Percentiles rank a stretch among this genome's conserved stretches.
These are phyloP conservation scores for Megaceryle torquata DNA, from an alignment of 2,113 vertebrate genomes.

Conservation along the genomic window DNA sequence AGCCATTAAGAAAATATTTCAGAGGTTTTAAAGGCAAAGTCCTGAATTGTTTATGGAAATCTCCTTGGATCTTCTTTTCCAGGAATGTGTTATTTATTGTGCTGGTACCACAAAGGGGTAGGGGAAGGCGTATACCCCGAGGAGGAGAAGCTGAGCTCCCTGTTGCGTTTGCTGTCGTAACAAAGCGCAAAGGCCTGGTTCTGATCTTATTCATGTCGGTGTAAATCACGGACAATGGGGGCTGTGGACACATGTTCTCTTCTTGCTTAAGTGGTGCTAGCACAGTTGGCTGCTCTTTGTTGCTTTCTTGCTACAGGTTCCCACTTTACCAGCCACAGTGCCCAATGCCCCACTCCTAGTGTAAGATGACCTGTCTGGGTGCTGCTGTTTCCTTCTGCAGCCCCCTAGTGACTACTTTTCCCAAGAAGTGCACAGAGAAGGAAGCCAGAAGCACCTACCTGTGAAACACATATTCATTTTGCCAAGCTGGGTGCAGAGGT, in stretches of 20 bases:
- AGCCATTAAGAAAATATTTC: constrained; percentile 33
- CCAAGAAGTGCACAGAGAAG: not conserved
- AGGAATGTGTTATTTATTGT: constrained; percentile 47
- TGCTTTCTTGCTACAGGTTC: not conserved
- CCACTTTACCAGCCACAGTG: not conserved
- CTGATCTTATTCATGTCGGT: not conserved
- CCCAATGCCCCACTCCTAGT: not conserved
- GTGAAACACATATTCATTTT: not conserved
- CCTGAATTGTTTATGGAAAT: constrained; percentile 42
- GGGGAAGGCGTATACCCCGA: not conserved
- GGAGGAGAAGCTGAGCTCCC: constrained; percentile 14
- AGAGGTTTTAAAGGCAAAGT: constrained; percentile 49
- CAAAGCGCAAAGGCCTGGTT: not conserved
- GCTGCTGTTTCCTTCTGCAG: not conserved
- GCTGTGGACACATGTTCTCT: not conserved
- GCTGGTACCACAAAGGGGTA: constrained; percentile 13
- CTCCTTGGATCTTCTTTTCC: constrained; percentile 37
- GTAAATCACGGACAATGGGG: not conserved
- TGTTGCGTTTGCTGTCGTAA: not conserved
- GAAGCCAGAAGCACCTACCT: not conserved
- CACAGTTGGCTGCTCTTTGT: not conserved
- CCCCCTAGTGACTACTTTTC: not conserved
- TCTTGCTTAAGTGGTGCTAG: not conserved
- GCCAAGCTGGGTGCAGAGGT: not conserved
- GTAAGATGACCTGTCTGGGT: not conserved